phyloP scores from a whole-genome alignment of 2,888 invertebrate genomes.

The Stegophylla sp. region DNA sequence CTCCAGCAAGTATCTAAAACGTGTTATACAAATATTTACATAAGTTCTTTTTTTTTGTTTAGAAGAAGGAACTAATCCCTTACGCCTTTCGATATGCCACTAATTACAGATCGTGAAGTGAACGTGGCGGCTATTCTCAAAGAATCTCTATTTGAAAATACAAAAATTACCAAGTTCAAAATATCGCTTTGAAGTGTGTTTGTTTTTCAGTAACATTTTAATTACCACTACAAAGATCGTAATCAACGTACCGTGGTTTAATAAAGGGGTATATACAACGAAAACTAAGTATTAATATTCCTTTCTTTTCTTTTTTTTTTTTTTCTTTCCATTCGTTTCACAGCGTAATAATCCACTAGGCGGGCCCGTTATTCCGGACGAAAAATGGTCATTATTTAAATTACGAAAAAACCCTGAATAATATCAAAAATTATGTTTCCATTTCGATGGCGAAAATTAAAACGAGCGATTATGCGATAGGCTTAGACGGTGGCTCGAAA shows the following conservation, averaged over 20 bases:
- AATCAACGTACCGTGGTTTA: neutral
- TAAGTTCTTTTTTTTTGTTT: too few relatives aligned
- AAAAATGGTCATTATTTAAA: neutral
- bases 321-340: too few relatives aligned
- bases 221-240: neutral
- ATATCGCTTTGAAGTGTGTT: neutral
- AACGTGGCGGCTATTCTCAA: too few relatives aligned
- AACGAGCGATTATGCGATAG: neutral
- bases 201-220: neutral
- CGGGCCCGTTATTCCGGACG: neutral
- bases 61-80: too few relatives aligned
- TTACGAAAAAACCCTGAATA: neutral
- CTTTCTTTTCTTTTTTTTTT: neutral
- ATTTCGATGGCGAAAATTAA: neutral
- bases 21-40: too few relatives aligned
- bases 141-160: too few relatives aligned
- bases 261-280: too few relatives aligned
- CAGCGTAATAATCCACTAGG: neutral
- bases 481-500: neutral
- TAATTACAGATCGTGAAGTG: too few relatives aligned
- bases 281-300: neutral
- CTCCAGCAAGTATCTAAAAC: too few relatives aligned
- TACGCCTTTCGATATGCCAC: too few relatives aligned
- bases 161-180: too few relatives aligned
- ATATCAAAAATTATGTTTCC: neutral